These are phyloP conservation scores for Agrochola circellaris DNA, from an alignment of 2,888 invertebrate species.

Conservation along the genomic window DNA sequence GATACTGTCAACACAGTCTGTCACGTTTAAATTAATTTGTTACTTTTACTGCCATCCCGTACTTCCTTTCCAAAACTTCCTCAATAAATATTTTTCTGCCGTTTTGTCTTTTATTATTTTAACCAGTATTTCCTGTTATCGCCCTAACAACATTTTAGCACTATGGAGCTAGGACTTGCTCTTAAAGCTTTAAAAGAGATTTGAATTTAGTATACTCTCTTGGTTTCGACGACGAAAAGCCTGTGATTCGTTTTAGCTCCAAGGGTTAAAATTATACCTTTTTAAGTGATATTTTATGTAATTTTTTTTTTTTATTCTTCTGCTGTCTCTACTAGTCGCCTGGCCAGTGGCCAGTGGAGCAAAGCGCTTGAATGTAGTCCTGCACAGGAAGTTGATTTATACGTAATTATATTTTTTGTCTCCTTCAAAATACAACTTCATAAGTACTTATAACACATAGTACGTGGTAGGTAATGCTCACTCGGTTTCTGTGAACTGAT, in stretches of 20 bases:
- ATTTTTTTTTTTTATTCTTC: not conserved
- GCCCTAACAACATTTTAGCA: not conserved
- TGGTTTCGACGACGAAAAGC: not conserved
- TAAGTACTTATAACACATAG: constrained; percentile 18
- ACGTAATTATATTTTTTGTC: constrained; percentile 69
- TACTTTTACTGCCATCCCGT: not conserved
- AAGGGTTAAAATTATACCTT: not conserved
- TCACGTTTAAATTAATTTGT: not conserved
- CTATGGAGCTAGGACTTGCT: not conserved
- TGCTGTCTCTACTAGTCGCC: constrained; percentile 59
- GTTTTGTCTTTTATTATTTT: not conserved
- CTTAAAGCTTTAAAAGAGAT: not conserved
- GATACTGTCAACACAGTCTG: not conserved
- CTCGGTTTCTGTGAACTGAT: not conserved
- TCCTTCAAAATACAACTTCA: constrained; percentile 46
- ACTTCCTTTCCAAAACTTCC: not conserved
- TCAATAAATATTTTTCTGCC: not conserved
- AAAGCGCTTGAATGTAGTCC: constrained; percentile 69
- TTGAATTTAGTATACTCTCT: not conserved
- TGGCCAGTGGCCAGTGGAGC: constrained; percentile 72
- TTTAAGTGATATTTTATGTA: not conserved
- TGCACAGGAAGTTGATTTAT: constrained; percentile 72
- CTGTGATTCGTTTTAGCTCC: not conserved
- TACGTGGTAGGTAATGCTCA: constrained; percentile 6
- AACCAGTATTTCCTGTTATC: not conserved